phyloP scores from a whole-genome alignment of 2,113 vertebrate species.

The Chelonoidis abingdonii region DNA sequence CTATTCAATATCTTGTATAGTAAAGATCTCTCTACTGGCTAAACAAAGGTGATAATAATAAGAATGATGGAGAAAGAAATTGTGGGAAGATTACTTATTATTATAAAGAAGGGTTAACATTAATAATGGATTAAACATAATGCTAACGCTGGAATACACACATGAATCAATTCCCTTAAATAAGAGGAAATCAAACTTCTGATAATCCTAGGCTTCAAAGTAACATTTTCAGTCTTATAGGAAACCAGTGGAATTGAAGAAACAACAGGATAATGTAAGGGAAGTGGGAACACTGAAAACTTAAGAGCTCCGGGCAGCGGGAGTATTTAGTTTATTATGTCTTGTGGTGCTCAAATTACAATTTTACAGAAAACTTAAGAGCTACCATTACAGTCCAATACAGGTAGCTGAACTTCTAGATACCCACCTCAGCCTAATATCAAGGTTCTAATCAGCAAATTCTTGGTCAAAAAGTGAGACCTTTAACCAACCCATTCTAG shows the following conservation, averaged over 20 bases:
- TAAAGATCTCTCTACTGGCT: background rate
- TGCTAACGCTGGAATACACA: background rate
- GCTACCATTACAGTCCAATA: background rate
- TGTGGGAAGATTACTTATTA: background rate
- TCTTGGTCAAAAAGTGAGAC: background rate
- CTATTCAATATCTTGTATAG: background rate
- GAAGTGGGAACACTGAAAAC: background rate
- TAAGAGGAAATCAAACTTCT: background rate
- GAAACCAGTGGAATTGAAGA: background rate
- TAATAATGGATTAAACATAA: background rate
- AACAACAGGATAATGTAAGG: background rate
- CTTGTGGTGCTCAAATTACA: background rate
- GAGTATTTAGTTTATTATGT: background rate
- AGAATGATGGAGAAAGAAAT: rapidly evolving
- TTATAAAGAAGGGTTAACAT: background rate
- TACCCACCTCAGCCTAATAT: background rate
- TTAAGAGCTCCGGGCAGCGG: background rate
- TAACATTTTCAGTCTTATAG: background rate
- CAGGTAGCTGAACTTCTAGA: background rate
- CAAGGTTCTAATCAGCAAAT: background rate
- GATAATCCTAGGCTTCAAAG: background rate
- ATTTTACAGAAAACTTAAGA: background rate
- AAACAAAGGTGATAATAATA: background rate
- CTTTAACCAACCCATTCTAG: background rate
- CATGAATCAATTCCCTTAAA: background rate